Evolutionary conservation across 1,140 invertebrate genomes (phyloP), one percentile per base, ranked within the genome.

Genomic region (Eurosta solidaginis): DNA sequence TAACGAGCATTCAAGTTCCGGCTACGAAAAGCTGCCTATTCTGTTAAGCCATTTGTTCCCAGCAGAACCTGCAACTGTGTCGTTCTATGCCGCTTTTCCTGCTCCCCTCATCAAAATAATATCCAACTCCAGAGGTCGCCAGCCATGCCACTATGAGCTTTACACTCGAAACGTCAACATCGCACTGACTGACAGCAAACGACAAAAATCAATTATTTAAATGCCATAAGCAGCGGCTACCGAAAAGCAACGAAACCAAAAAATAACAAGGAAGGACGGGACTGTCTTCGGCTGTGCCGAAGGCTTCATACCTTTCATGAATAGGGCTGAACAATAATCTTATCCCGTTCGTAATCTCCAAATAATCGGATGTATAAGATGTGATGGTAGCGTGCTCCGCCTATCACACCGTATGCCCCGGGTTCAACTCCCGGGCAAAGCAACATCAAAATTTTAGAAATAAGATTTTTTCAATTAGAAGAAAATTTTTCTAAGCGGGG

Each of bases 1-100:
- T 80, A 79, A 81, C 81, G 78, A 80, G 42, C 36, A 33, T n/a
- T 47, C 79, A 79, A 54, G 63, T 10, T 14, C 10, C 25, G 27
- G 78, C n/a, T 36, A 50, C 78, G 78, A 79, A 79, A 82, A 81
- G 81, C 81, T 82, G 81, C 82, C 81, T 81, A n/a, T n/a, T n/a
- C n/a, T n/a, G n/a, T n/a, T n/a, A 80, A 81, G 10, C 52, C 9
- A 29, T 25, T 33, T 22, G 33, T 29, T 10, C n/a, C 33, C 10
- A 1, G n/a, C 12, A 2, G 50, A 52, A 10, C 14, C 33, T n/a
- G n/a, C n/a, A n/a, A 20, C 5, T 33, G 29, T n/a, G n/a, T n/a
- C n/a, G n/a, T n/a, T n/a, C 54, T 1, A 44, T 6, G 42, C 42
- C 42, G 12, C 12, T 44, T 6, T 12, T 44, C 7, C 7, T 7